Conservation (phyloP, 2,888 invertebrate species). For the Protonemura montana region DNA sequence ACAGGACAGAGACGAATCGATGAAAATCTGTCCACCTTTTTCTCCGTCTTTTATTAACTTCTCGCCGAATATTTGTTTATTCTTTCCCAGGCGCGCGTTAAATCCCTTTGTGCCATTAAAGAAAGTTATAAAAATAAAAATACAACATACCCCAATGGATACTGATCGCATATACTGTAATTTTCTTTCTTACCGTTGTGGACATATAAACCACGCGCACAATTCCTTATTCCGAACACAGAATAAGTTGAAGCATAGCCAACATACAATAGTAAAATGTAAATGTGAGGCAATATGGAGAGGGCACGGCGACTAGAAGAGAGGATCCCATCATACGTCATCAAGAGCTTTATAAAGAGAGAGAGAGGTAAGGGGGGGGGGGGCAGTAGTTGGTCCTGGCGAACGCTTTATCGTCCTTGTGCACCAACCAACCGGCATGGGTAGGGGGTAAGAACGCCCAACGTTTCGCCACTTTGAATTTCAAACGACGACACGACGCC, state of each 20-base stretch:
- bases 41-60: slow-evolving; percentile 23
- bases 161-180: slow-evolving; percentile 21
- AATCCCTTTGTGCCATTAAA: slow-evolving; percentile 34
- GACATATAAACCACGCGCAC: neutral
- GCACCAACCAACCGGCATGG: slow-evolving; percentile 4
- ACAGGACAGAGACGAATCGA: neutral
- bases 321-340: slow-evolving; percentile 39
- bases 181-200: slow-evolving; percentile 10
- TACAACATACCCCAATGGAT: slow-evolving; percentile 21
- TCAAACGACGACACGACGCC: slow-evolving; percentile 41
- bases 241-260: slow-evolving; percentile 8
- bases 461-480: slow-evolving; percentile 44
- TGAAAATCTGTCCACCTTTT: slow-evolving; percentile 8
- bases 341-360: slow-evolving; percentile 27
- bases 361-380: too few species aligned
- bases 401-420: slow-evolving; percentile 40
- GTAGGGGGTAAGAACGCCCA: slow-evolving; percentile 8
- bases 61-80: slow-evolving; percentile 13
- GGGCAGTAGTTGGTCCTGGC: neutral
- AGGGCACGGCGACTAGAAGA: slow-evolving; percentile 15
- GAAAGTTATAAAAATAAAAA: neutral
- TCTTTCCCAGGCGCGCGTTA: neutral
- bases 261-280: slow-evolving; percentile 37
- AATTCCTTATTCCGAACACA: slow-evolving; percentile 40
- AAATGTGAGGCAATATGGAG: slow-evolving; percentile 38